Evolutionary conservation across 64 coral and sea anemone genomes (phyloP).

Genomic region (Astreopora myriophthalma): DNA sequence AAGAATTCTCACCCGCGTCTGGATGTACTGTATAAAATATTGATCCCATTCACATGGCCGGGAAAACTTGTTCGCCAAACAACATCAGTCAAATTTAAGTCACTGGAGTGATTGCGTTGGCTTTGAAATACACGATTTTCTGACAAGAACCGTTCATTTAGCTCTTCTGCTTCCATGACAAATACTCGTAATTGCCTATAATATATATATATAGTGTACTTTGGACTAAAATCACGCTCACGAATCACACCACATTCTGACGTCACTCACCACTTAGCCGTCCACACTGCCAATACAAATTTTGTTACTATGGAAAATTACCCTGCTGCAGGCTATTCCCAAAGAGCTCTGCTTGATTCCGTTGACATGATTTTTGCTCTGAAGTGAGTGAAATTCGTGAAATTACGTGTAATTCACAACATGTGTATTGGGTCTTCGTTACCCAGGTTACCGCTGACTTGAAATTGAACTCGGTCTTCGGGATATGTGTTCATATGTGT

Average conservation of each 20-base stretch:
- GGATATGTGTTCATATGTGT: too few relatives aligned
- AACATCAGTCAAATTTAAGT: not conserved
- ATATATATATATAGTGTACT: not conserved
- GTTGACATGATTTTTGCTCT: too few relatives aligned
- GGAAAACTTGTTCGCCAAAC: not conserved
- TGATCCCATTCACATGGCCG: not conserved
- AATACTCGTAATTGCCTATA: not conserved
- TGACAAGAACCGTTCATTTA: not conserved
- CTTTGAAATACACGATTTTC: not conserved
- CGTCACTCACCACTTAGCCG: not conserved
- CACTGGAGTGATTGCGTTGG: not conserved
- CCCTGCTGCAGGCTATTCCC: too few relatives aligned
- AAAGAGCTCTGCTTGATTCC: too few relatives aligned
- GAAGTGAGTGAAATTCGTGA: too few relatives aligned
- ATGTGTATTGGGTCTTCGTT: too few relatives aligned
- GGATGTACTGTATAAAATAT: not conserved
- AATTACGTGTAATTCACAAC: too few relatives aligned
- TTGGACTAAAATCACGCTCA: not conserved
- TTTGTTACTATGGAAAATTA: too few relatives aligned
- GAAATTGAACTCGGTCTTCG: too few relatives aligned
- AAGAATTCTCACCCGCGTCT: not conserved
- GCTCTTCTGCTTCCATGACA: not conserved
- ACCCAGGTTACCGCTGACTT: too few relatives aligned
- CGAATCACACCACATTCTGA: not conserved
- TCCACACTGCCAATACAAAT: not conserved